phyloP scores from a whole-genome alignment of 2,888 invertebrate species.

The Cepaea hortensis region DNA sequence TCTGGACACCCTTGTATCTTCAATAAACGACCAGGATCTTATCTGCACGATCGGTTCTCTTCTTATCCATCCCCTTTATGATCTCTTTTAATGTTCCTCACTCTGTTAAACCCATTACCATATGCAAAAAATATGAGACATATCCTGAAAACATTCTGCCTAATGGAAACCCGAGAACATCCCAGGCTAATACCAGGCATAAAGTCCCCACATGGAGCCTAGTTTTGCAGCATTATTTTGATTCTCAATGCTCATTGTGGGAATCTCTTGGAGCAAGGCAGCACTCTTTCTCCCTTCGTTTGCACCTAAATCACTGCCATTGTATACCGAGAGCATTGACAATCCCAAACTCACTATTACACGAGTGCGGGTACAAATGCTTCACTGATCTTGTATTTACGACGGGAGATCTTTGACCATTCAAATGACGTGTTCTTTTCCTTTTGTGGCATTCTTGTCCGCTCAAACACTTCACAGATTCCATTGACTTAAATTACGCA shows the following conservation, averaged over 20 bases:
- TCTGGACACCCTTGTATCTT: too few species aligned
- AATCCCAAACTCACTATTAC: background rate
- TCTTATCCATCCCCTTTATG: background rate
- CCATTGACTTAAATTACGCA: constrained; percentile 19
- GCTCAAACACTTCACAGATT: constrained; percentile 9
- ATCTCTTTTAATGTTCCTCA: background rate
- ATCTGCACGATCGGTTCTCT: background rate
- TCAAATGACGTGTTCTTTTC: background rate
- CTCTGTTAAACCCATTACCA: background rate
- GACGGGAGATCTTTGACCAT: constrained; percentile 21
- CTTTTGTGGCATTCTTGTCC: constrained; percentile 22
- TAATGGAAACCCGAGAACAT: background rate
- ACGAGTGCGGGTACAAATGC: background rate
- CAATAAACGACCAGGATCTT: too few species aligned
- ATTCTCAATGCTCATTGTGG: background rate
- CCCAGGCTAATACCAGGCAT: background rate
- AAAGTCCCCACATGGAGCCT: constrained; percentile 16
- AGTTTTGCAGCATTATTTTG: constrained; percentile 11
- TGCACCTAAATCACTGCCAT: constrained; percentile 7
- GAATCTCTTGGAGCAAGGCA: constrained; percentile 10
- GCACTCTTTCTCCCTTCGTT: constrained; percentile 12
- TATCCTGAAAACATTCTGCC: too few species aligned
- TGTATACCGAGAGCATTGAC: constrained; percentile 2
- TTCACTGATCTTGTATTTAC: constrained; percentile 32
- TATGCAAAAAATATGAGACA: background rate